phyloP scores from a whole-genome alignment of 2,888 invertebrate species.

The Cephalotes varians region DNA sequence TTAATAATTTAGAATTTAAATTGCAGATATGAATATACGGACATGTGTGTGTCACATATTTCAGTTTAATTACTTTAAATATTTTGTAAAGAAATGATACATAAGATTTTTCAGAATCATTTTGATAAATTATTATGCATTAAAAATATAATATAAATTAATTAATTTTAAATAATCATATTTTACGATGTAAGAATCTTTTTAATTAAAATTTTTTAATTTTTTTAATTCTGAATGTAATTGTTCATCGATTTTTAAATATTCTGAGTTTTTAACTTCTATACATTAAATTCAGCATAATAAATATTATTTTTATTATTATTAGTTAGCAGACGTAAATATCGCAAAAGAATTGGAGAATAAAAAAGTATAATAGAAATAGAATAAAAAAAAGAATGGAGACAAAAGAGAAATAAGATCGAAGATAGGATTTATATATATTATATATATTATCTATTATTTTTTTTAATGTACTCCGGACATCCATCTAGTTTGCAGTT shows the following conservation, averaged over 20 bases:
- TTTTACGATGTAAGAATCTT: not conserved
- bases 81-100: not conserved
- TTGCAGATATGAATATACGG: not conserved
- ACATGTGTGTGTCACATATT: not conserved
- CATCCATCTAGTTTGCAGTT: slow-evolving; percentile 82
- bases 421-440: slow-evolving; percentile 76
- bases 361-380: slow-evolving; percentile 55
- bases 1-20: not conserved
- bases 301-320: slow-evolving; percentile 62
- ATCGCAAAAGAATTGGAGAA: slow-evolving; percentile 54
- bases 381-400: slow-evolving; percentile 69
- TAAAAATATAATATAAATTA: slow-evolving; percentile 10
- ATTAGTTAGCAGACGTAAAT: slow-evolving; percentile 36
- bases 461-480: slow-evolving; percentile 83
- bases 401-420: slow-evolving; percentile 79
- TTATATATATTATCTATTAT: slow-evolving; percentile 84
- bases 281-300: slow-evolving; percentile 59
- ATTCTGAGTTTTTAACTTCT: not conserved
- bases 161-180: not conserved
- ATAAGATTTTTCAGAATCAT: not conserved
- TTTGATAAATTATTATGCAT: not conserved
- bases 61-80: not conserved
- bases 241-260: slow-evolving; percentile 14
- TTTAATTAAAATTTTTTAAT: not conserved
- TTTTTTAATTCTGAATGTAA: not conserved